phyloP scores from a whole-genome alignment of 2,113 vertebrate species.

The Dolichallabes microphthalmus region DNA sequence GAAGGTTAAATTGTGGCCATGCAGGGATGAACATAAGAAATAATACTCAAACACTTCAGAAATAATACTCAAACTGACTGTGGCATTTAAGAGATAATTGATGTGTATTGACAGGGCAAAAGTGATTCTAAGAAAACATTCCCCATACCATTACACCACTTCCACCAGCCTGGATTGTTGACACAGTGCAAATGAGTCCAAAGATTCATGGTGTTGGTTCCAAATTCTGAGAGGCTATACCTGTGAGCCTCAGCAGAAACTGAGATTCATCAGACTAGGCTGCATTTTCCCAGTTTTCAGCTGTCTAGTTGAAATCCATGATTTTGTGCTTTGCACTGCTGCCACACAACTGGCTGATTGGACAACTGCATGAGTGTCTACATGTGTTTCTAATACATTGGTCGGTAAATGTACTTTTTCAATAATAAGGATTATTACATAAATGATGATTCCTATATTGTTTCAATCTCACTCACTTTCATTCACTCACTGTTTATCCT shows the following conservation, averaged over 20 bases:
- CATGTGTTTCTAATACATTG: neutral
- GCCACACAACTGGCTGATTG: neutral
- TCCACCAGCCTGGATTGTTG: neutral
- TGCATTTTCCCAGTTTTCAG: too few species aligned
- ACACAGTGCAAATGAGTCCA: too few species aligned
- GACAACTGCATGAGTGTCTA: neutral
- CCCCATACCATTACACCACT: neutral
- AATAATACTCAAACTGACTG: too few species aligned
- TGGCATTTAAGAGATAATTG: too few species aligned
- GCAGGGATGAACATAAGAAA: too few species aligned
- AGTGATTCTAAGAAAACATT: too few species aligned
- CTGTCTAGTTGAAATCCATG: neutral
- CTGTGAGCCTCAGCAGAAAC: neutral
- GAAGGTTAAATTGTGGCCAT: too few species aligned
- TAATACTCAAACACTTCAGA: too few species aligned
- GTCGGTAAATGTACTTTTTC: neutral
- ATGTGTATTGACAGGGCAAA: too few species aligned
- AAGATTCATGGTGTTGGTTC: neutral
- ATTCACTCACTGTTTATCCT: too few species aligned
- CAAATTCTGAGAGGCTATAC: neutral
- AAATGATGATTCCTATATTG: too few species aligned
- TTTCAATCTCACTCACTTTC: too few species aligned
- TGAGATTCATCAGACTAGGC: neutral
- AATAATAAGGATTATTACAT: neutral
- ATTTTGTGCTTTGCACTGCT: neutral